Evolutionary conservation across 2,113 vertebrate genomes (phyloP), one percentile per base, ranked within the genome.

Genomic region (Sorex fumeus): DNA sequence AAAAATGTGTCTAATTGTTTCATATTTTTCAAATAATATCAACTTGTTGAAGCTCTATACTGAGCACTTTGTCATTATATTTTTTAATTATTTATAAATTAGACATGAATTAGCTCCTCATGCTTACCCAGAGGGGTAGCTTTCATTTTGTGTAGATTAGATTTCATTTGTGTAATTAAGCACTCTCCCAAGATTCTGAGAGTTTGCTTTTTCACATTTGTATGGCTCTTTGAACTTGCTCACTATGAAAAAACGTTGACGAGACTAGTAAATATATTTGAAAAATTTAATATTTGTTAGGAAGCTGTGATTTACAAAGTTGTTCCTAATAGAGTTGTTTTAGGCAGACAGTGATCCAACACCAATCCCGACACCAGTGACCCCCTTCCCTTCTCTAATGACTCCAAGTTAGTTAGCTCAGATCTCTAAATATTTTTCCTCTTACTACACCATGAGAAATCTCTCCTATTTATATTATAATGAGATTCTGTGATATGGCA

Each of bases 71-170:
- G 15, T 70, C 47, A 16, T 77, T 66, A n/a, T 69, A 84, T 11
- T 85, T 43, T 62, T 87, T 82, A 66, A 40, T 90, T 84, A 87
- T 84, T 95, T 76, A 77, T 84, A 71, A 84, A 71, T 43, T 64
- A 77, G 93, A 76, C 4, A 47, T 80, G 72, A 21, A 36, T 86
- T 36, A 6, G 0, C 78, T 5, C 50, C 19, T 86, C 10, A 43
- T 16, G 27, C 82, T 78, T 90, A 32, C 18, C 78, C 19, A 69
- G 9, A 69, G 28, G 76, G 78, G 60, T 57, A 77, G 6, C 25
- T 91, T 86, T 88, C 25, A 32, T 67, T 85, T 78, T 87, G 25
- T 78, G 30, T n/a, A 62, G 12, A 67, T 77, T 67, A 57, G 36
- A 74, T 93, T 93, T 89, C 1, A 75, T n/a, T 50, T 53, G 13